phyloP scores from a whole-genome alignment of 2,888 invertebrate species.

The Hypomecis atomaria region DNA sequence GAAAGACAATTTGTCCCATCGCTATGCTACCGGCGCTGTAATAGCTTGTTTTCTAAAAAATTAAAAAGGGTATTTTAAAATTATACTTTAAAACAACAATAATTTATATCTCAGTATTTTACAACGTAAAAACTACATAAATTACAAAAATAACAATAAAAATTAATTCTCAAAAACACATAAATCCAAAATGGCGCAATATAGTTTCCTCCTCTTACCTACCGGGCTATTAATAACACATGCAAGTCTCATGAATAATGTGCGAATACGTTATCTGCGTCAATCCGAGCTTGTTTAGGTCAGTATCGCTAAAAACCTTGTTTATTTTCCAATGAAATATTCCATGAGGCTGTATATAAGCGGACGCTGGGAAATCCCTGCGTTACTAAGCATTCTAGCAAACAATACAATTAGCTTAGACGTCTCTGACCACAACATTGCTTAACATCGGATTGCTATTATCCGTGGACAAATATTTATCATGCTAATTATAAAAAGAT shows the following conservation, averaged over 20 bases:
- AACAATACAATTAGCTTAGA: neutral
- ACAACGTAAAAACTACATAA: too few species aligned
- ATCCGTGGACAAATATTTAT: too few species aligned
- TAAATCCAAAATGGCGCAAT: neutral
- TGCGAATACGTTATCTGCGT: constrained; percentile 21
- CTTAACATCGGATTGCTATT: neutral
- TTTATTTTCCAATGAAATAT: constrained; percentile 18
- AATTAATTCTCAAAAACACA: too few species aligned
- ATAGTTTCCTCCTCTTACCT: neutral
- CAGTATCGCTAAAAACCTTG: constrained; percentile 15
- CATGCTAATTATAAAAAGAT: too few species aligned
- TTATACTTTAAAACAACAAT: too few species aligned
- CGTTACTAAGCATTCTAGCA: neutral
- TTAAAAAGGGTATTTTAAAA: too few species aligned
- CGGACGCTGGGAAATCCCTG: constrained; percentile 14
- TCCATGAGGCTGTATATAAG: constrained; percentile 15
- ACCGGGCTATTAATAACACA: constrained; percentile 8
- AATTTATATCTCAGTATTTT: too few species aligned
- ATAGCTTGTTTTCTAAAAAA: too few species aligned
- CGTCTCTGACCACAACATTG: neutral
- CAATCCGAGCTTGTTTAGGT: constrained; percentile 23
- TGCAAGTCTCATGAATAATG: constrained; percentile 13
- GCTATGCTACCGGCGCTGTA: too few species aligned
- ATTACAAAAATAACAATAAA: too few species aligned
- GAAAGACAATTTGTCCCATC: too few species aligned